Evolutionary conservation across 2,888 invertebrate genomes (phyloP).

Genomic region (Meteorus cinctellus): DNA sequence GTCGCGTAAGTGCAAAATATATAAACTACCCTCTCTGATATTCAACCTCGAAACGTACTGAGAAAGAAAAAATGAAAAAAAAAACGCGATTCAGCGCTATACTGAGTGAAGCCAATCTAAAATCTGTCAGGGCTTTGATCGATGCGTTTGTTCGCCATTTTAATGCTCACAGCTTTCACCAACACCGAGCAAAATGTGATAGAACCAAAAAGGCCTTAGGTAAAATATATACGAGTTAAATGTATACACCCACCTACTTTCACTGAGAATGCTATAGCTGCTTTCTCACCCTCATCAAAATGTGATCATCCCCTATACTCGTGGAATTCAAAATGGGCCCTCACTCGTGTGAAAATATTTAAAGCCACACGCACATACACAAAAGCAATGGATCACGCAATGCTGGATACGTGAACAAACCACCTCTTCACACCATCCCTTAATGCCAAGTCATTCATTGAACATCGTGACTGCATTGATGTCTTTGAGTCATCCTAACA

Average conservation of each 20-base stretch:
- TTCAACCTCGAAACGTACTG: constrained; percentile 10
- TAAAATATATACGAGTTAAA: constrained; percentile 35
- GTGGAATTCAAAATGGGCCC: constrained; percentile 66
- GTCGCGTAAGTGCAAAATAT: constrained; percentile 7
- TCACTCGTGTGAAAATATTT: constrained; percentile 51
- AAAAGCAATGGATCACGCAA: not conserved
- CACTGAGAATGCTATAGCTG: constrained; percentile 58
- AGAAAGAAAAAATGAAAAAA: constrained; percentile 25
- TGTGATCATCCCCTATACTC: constrained; percentile 63
- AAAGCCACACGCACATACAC: constrained; percentile 38
- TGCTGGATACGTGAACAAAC: not conserved
- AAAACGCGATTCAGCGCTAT: constrained; percentile 44
- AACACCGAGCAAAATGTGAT: constrained; percentile 26
- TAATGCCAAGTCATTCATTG: not conserved
- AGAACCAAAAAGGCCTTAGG: constrained; percentile 2
- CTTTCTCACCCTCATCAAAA: constrained; percentile 68
- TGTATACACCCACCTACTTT: constrained; percentile 44
- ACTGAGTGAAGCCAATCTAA: constrained; percentile 64
- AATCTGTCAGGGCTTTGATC: constrained; percentile 72
- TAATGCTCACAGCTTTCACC: constrained; percentile 67
- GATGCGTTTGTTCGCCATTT: constrained; percentile 69
- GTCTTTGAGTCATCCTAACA: too few species aligned
- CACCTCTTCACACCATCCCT: not conserved
- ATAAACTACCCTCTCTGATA: constrained; percentile 14
- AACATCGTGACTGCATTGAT: not conserved